phyloP scores from a whole-genome alignment of 2,888 invertebrate genomes.

The Allygus modestus region DNA sequence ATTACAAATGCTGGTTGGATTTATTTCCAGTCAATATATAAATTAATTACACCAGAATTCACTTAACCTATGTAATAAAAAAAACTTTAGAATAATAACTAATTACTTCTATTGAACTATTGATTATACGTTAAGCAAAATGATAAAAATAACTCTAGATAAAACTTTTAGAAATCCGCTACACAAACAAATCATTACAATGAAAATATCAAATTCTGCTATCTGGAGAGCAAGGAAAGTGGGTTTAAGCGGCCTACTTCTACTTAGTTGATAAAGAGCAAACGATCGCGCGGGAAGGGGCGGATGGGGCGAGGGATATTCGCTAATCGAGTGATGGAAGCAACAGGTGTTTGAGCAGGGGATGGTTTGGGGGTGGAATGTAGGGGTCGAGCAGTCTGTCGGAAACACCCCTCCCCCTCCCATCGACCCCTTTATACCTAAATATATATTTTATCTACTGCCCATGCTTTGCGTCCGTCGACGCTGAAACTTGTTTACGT shows the following conservation, averaged over 20 bases:
- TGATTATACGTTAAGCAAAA: too few species aligned
- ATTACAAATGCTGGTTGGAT: too few species aligned
- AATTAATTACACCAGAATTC: too few species aligned
- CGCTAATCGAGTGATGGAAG: conserved; percentile 24
- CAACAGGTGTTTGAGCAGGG: conserved; percentile 16
- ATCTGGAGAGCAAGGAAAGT: neutral
- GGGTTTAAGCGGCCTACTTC: too few species aligned
- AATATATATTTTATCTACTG: neutral
- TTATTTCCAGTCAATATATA: too few species aligned
- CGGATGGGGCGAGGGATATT: conserved; percentile 24
- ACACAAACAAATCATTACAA: neutral
- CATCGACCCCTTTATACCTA: neutral
- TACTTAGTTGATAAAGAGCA: neutral
- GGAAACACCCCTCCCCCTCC: neutral
- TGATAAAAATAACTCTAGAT: too few species aligned
- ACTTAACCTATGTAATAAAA: too few species aligned
- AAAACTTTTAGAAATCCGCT: too few species aligned
- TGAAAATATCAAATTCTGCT: neutral
- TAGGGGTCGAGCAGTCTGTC: conserved; percentile 34
- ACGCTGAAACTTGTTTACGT: neutral
- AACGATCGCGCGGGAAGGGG: neutral
- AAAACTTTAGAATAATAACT: too few species aligned
- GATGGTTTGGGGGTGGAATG: conserved; percentile 6
- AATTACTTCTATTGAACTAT: too few species aligned
- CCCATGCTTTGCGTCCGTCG: conserved; percentile 5